These are phyloP conservation scores for Diplazon laetatorius DNA, from an alignment of 2,888 invertebrate genomes.

Conservation along the genomic window DNA sequence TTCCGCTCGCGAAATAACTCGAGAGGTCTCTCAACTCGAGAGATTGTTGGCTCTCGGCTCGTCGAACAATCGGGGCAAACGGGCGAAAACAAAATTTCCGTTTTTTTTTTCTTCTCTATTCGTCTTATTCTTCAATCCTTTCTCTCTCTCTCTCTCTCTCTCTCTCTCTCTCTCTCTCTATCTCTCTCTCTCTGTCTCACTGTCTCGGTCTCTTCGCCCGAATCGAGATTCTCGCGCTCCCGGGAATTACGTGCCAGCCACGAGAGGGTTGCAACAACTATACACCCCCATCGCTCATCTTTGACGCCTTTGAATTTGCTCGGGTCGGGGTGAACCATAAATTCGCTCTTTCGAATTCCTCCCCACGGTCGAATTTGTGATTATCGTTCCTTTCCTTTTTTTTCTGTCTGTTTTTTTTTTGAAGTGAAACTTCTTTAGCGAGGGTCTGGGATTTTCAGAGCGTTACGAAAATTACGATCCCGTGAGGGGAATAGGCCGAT, in stretches of 20 bases:
- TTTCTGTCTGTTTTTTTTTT: slow-evolving; percentile 22
- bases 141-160: too few relatives aligned
- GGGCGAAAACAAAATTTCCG: slow-evolving; percentile 5
- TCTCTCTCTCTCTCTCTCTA: neutral
- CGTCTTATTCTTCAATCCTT: too few relatives aligned
- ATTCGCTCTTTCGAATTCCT: slow-evolving; percentile 57
- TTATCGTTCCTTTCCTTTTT: slow-evolving; percentile 41
- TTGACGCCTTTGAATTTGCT: slow-evolving; percentile 73
- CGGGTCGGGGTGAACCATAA: slow-evolving; percentile 65
- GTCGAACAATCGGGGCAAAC: neutral
- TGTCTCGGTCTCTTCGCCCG: too few relatives aligned
- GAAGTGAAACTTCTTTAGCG: too few relatives aligned
- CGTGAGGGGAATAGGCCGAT: too few relatives aligned
- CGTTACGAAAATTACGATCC: too few relatives aligned
- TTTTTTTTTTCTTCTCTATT: slow-evolving; percentile 14
- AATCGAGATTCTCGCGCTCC: slow-evolving; percentile 11
- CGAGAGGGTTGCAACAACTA: slow-evolving; percentile 50
- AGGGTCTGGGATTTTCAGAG: too few relatives aligned
- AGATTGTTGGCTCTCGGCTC: neutral
- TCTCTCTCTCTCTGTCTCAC: neutral
- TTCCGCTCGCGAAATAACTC: slow-evolving; percentile 41
- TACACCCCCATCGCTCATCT: slow-evolving; percentile 72
- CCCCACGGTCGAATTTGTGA: slow-evolving; percentile 41
- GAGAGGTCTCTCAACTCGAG: neutral
- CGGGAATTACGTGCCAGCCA: slow-evolving; percentile 20